These are phyloP conservation scores for Ophioninae sp. DNA, from an alignment of 2,888 invertebrate species.

Conservation along the genomic window DNA sequence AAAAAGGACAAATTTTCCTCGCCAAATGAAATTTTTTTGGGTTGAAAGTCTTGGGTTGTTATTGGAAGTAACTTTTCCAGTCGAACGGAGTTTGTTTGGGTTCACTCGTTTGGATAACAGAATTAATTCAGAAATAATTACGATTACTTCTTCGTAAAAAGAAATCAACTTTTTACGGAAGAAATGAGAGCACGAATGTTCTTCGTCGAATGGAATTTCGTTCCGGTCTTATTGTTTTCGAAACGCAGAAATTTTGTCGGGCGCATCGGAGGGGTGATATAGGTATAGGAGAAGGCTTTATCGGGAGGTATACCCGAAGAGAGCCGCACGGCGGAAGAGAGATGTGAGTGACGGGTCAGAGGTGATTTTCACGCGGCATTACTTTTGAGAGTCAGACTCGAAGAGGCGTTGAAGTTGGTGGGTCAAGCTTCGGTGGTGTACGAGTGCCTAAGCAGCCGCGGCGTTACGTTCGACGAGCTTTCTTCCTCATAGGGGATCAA, in stretches of 20 bases:
- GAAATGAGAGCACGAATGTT: neutral
- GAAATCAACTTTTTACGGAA: too few relatives aligned
- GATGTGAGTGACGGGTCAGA: slow-evolving; percentile 66
- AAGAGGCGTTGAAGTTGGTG: slow-evolving; percentile 56
- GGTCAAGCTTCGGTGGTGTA: slow-evolving; percentile 49
- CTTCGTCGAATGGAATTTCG: neutral
- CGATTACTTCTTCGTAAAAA: too few relatives aligned
- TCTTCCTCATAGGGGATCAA: slow-evolving; percentile 44
- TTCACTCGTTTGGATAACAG: too few relatives aligned
- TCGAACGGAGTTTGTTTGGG: too few relatives aligned
- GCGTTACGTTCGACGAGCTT: slow-evolving; percentile 24
- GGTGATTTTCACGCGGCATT: slow-evolving; percentile 68
- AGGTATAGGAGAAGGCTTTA: neutral
- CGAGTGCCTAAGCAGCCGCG: slow-evolving; percentile 17
- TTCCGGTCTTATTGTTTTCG: neutral
- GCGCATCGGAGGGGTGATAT: neutral
- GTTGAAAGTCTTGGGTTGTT: too few relatives aligned
- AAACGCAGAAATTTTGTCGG: slow-evolving; percentile 8
- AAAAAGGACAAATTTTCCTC: neutral
- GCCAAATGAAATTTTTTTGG: neutral
- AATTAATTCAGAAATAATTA: too few relatives aligned
- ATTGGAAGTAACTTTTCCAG: too few relatives aligned
- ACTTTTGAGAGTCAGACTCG: slow-evolving; percentile 61
- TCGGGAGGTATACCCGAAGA: slow-evolving; percentile 5
- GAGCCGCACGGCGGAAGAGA: slow-evolving; percentile 38